Evolutionary conservation across 2,797 vertebrate genomes (phyloP), one percentile per base, ranked within the genome.

Genomic region (Gallinago solitaria): DNA sequence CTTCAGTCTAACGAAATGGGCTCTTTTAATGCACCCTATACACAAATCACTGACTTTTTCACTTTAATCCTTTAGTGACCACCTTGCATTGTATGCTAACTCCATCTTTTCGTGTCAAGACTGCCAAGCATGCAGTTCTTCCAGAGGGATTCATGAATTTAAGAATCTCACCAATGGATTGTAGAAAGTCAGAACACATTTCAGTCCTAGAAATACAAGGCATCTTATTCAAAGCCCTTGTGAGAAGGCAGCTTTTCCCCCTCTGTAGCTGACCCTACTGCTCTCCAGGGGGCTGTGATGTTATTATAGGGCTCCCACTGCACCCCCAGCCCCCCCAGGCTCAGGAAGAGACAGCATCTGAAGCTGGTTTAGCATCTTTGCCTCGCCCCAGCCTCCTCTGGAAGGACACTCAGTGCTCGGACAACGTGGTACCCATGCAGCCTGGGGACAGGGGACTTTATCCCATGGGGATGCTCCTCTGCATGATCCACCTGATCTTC

Each of bases 351-450:
- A 30, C 77, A 33, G 69, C 43, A 57, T 56, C 37, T 47, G 45
- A 59, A 65, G 78, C 39, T 70, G 47, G 24, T 80, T 76, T 24
- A 65, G 45, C 56, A 43, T 11, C n/a, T 53, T 56, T 19, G 9
- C 48, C 77, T 51, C 3, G 0, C 18, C 60, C 25, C 56, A 41
- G 37, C 28, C 50, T 32, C 33, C 50, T 32, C 74, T 18, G 2
- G 1, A 69, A 37, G 74, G 68, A 14, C 33, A 59, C 5, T 0
- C 14, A 54, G 41, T 2, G 1, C 51, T 24, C 1, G 0, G 35
- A 20, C 37, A 21, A 7, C 1, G 23, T 0, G 1, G 61, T 33
- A 28, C 64, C 47, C 83, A 69, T 25, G 27, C 30, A 28, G 4
- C 20, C 39, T 5, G 15, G 53, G 30, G 41, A 48, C 28, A 5